phyloP scores from a whole-genome alignment of 2,888 invertebrate genomes.

The Schizaphis graminum region DNA sequence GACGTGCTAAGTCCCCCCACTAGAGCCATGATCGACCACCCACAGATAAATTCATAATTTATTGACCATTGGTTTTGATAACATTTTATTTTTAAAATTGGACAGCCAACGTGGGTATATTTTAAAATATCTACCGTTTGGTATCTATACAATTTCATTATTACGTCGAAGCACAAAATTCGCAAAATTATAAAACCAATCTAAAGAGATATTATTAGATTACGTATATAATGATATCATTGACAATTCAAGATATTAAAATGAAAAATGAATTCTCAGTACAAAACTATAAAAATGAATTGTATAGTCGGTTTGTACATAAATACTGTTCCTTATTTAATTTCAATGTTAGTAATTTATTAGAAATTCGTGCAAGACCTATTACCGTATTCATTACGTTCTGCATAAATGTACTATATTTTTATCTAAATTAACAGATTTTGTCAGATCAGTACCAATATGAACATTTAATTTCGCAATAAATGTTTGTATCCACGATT shows the following conservation, averaged over 20 bases:
- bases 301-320: not conserved
- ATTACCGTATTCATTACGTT: not conserved
- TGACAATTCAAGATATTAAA: not conserved
- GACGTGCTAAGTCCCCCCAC: not conserved
- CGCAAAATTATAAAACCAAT: not conserved
- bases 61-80: not conserved
- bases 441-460: not conserved
- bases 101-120: not conserved
- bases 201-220: not conserved
- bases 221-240: not conserved
- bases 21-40: not conserved
- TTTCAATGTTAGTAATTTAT: not conserved
- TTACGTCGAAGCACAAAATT: not conserved
- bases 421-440: not conserved
- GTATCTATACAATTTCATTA: not conserved
- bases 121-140: not conserved
- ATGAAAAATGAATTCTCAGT: not conserved
- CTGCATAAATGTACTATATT: not conserved
- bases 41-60: not conserved
- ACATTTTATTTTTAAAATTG: not conserved
- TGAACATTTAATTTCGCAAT: not conserved
- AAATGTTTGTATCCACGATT: not conserved
- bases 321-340: not conserved
- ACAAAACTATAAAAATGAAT: not conserved
- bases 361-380: not conserved